Conservation (phyloP, 1,140 invertebrate genomes). For the Linepithema humile region DNA sequence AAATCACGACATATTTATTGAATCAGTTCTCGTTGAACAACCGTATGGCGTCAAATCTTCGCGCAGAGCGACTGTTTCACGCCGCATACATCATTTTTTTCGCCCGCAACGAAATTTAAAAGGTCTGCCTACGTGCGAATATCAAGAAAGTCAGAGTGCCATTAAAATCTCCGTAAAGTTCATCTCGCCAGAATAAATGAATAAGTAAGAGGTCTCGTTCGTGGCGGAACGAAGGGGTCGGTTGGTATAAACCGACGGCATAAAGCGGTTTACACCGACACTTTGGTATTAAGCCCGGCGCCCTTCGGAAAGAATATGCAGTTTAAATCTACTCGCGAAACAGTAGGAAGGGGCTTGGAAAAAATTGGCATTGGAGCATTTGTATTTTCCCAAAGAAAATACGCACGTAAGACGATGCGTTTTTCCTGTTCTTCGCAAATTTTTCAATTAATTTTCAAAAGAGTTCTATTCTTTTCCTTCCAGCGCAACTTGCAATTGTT, state of each 20-base stretch:
- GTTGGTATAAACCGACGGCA: slow-evolving; percentile 67
- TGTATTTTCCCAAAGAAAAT: background rate
- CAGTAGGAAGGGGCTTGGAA: background rate
- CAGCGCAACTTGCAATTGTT: background rate
- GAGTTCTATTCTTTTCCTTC: background rate
- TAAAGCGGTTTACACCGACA: slow-evolving; percentile 76
- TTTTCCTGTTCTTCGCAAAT: background rate
- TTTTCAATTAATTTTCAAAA: background rate
- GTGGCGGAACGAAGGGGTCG: slow-evolving; percentile 65
- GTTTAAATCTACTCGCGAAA: slow-evolving; percentile 59
- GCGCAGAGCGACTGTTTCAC: slow-evolving; percentile 4
- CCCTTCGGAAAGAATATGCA: slow-evolving; percentile 59
- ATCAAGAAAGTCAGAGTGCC: slow-evolving; percentile 61
- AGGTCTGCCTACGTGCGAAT: slow-evolving; percentile 23
- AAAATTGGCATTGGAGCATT: background rate
- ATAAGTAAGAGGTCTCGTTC: slow-evolving; percentile 73
- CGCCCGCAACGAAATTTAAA: slow-evolving; percentile 54
- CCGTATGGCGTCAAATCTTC: slow-evolving; percentile 3
- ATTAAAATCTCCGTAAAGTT: slow-evolving; percentile 79
- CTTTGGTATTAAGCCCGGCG: slow-evolving; percentile 69
- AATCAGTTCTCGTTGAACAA: slow-evolving; percentile 11
- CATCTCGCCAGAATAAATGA: slow-evolving; percentile 76
- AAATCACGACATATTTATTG: slow-evolving; percentile 41
- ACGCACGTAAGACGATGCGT: background rate
- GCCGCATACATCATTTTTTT: slow-evolving; percentile 26